Base-by-base conservation (phyloP, 2,113 vertebrate genomes). In the Cyphotilapia sp. region DNA sequence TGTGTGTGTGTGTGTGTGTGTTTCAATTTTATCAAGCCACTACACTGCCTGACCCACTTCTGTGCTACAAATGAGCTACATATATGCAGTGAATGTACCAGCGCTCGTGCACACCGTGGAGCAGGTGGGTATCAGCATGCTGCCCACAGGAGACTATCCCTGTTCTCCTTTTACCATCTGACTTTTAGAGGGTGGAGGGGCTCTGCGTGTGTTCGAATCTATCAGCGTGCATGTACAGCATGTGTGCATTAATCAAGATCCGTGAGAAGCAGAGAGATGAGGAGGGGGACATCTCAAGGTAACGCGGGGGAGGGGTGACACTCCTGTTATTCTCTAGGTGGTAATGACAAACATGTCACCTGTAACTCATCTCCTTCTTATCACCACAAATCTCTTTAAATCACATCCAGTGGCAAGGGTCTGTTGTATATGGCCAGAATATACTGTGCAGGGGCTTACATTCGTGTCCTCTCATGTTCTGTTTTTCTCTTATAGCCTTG, bases 51-150 rank as follows among this genome's bases (percentile, higher is more conserved):
- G 94, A 93, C 95, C 92, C 85, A 93, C 27, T 93, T 95, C 61
- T 87, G 81, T 40, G 63, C 29, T 88, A 91, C 84, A 90, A 89
- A 93, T 90, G 88, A 89, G 88, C 80, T 33, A 6, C 83, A 59
- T 76, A 29, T 45, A 74, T 85, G 57, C 14, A 80, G 76, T 56
- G 24, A 91, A 81, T 82, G n/a, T 57, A 82, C 4, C 5, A 54
- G 66, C 57, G 56, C 81, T 83, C 63, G 76, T 83, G 87, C 84
- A 19, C 89, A 87, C 19, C 31, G 54, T 78, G 59, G 88, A 88
- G 92, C 93, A 94, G 94, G 92, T 95, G 91, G 89, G 78, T 63
- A 69, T 91, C 88, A 90, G 88, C 92, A 82, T 83, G 91, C 69
- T 81, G 78, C 88, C 76, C 85, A 66, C 83, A 82, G 82, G 88